These are phyloP conservation scores for Cancer borealis DNA, from an alignment of 2,888 invertebrate species.

Conservation along the genomic window DNA sequence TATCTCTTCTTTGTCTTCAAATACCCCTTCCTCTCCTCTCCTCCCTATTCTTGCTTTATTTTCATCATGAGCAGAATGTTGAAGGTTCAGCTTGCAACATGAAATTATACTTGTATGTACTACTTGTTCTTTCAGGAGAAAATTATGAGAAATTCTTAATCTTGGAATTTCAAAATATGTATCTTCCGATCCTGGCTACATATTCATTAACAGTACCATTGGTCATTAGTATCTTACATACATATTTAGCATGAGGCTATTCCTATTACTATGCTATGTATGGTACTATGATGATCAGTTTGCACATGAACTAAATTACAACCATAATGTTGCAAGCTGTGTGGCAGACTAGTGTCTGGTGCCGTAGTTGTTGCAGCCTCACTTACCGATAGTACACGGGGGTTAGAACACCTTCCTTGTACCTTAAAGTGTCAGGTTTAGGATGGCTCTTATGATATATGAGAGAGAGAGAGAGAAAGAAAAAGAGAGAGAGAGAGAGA, in stretches of 20 bases:
- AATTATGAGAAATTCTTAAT: not conserved
- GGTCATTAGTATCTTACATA: not conserved
- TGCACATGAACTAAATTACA: not conserved
- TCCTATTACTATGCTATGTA: not conserved
- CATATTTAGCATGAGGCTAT: not conserved
- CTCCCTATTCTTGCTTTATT: not conserved
- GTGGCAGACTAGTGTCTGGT: not conserved
- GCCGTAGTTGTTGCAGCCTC: not conserved
- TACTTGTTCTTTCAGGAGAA: not conserved
- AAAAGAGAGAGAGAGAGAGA: not conserved
- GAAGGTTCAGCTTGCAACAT: conserved; percentile 34
- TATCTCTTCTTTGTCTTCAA: not conserved
- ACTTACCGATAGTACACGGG: not conserved
- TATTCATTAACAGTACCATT: not conserved
- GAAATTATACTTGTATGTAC: not conserved
- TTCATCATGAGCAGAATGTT: conserved; percentile 7
- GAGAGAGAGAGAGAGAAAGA: not conserved
- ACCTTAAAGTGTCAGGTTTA: not conserved
- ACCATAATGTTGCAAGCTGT: not conserved
- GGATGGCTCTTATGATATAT: not conserved
- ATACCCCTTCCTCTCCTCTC: not conserved
- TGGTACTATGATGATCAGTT: not conserved
- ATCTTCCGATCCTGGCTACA: not conserved
- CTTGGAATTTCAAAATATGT: not conserved
- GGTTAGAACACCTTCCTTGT: not conserved